Evolutionary conservation across 2,113 vertebrate species (phyloP).

Genomic region (Puntigrus tetrazona): DNA sequence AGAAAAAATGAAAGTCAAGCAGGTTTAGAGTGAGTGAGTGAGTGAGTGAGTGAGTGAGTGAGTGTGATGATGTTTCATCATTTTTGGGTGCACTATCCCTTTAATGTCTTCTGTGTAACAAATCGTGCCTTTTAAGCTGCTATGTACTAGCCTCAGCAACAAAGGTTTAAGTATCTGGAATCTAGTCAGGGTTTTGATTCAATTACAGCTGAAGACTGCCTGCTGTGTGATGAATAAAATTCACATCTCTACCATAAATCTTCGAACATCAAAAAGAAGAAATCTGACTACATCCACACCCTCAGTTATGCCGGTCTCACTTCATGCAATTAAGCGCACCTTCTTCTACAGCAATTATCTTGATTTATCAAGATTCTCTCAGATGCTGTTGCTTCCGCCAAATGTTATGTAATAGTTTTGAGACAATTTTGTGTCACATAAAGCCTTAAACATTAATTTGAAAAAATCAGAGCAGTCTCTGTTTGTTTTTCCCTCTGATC

Average conservation of each 20-base stretch:
- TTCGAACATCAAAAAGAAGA: conserved; percentile 26
- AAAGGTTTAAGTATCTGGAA: not conserved
- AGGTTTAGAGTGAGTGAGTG: not conserved
- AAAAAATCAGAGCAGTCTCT: conserved; percentile 58
- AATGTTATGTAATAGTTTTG: conserved; percentile 52
- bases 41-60: not conserved
- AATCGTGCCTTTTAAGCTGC: not conserved
- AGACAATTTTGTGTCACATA: conserved; percentile 53
- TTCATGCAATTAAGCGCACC: conserved; percentile 35
- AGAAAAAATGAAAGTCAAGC: not conserved
- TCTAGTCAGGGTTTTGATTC: conserved; percentile 20
- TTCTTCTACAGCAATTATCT: conserved; percentile 41
- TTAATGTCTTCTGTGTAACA: not conserved
- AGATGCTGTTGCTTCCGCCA: conserved; percentile 1
- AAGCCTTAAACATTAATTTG: conserved; percentile 60
- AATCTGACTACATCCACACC: conserved; percentile 19
- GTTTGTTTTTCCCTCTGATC: conserved; percentile 51
- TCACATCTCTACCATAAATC: conserved; percentile 11
- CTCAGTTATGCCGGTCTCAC: conserved; percentile 6
- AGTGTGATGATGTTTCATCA: not conserved
- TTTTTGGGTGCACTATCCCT: not conserved
- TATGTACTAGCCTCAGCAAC: not conserved
- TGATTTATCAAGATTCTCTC: conserved; percentile 43
- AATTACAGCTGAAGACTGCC: conserved; percentile 11
- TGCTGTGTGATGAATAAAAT: conserved; percentile 32